Conservation (phyloP, 2,113 vertebrate genomes). For the Microcebus griseorufus region DNA sequence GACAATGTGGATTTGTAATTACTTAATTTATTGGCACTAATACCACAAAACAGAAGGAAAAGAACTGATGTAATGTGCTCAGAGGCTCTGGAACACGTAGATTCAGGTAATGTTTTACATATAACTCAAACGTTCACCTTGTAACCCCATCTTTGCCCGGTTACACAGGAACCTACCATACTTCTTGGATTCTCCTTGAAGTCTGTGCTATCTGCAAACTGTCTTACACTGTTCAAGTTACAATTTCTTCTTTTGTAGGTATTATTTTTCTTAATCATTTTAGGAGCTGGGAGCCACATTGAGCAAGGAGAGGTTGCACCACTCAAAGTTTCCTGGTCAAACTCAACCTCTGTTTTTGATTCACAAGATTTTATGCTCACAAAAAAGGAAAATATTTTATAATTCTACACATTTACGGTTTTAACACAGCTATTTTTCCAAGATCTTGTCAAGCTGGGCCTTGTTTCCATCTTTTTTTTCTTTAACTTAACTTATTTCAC, state of each 20-base stretch:
- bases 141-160: not conserved
- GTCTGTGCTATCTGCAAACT: not conserved
- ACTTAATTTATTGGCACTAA: not conserved
- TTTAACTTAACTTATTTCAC: not conserved
- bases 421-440: not conserved
- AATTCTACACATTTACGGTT: not conserved
- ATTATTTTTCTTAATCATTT: not conserved
- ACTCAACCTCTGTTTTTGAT: not conserved
- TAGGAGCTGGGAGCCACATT: accelerated
- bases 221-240: not conserved
- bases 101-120: not conserved
- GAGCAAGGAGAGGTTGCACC: not conserved
- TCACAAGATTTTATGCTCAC: not conserved
- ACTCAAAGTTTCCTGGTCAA: not conserved
- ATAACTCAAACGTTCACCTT: not conserved
- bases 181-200: not conserved
- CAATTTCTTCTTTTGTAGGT: not conserved
- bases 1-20: not conserved
- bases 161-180: not conserved
- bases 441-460: not conserved
- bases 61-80: not conserved
- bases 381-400: not conserved
- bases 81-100: not conserved
- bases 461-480: not conserved
- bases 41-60: not conserved